Base-by-base conservation (phyloP, 2,113 vertebrate genomes). In the Campylorhamphus procurvoides region DNA sequence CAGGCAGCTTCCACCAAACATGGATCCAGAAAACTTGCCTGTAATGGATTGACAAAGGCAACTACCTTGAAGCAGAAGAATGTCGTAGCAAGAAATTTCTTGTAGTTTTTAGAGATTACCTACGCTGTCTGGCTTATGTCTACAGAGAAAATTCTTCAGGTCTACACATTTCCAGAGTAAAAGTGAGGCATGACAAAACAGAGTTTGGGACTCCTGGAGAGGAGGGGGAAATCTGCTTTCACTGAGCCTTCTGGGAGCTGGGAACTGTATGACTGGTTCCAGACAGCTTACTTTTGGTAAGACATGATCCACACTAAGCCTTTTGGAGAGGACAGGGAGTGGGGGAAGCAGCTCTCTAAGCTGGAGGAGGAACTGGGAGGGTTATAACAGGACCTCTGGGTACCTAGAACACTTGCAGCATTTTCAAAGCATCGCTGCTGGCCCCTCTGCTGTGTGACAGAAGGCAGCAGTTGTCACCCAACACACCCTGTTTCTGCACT, bases 401-500 rank as follows among this genome's bases (percentile, higher is more conserved):
- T 63, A 53, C 8, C 2, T 29, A 74, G 33, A 80, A 59, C 15
- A 31, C 25, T 33, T 28, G 25, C 20, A 92, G 46, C 20, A n/a
- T 59, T 94, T 76, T 37, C 71, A 55, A 87, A 93, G n/a, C 39
- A 49, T 33, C 50, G 13, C 50, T 90, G 50, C 35, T 60, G 17
- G 49, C 29, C 28, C 4, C 15, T 82, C 27, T 49, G 40, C 31
- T 35, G n/a, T 35, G 58, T 59, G n/a, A 59, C 35, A 37, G 69
- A 87, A 37, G 18, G 18, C 46, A 47, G n/a, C 44, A 56, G 42
- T 16, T 6, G 2, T 60, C 55, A 62, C 20, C n/a, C 74, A 88
- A 19, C 24, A 77, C 53, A 80, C 19, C 37, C 7, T 2, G 42
- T 14, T 47, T 53, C 39, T 63, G 47, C 39, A 93, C 98, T 98